Base-by-base conservation (phyloP, 92 coral and sea anemone species). In the Siderastrea siderea region DNA sequence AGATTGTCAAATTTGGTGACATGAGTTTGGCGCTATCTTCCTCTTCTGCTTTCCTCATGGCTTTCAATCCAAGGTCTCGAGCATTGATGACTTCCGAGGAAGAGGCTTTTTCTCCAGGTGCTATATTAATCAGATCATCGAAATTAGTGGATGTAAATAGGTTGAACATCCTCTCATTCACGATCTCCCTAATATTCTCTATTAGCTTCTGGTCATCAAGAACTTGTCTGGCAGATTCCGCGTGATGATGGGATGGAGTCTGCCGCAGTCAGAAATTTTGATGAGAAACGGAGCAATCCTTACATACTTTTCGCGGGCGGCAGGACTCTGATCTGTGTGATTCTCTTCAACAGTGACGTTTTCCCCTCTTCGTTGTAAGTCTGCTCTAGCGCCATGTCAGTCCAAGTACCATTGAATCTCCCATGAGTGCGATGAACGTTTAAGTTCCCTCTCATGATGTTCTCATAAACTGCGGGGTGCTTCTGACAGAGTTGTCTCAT, bases 11-110 rank as follows among this genome's bases (percentile, higher is more conserved):
- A 4, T 44, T 83, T 15, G 87, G 87, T 3, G 87, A 71, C 44
- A 83, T 49, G 62, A 82, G 71, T 52, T 71, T 82, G 52, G 17
- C 46, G 85, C 85, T 80, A 48, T 49, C 45, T 14, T 80, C 75
- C 60, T 68, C 83, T 68, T 81, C 77, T 52, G 77, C 75, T 66
- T 80, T 80, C 85, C 61, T 64, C 87, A 83, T 71, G 57, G 61
- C 76, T 68, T 83, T 69, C 45, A 66, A n/a, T 55, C 81, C 82
- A 84, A 84, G 88, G 49, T 84, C 61, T 52, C 82, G 88, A 74
- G 82, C 88, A 61, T 49, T 64, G 50, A 84, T 84, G 46, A 84
- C 72, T 13, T 75, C 81, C 10, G 69, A 5, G 6, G 75, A 73
- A 58, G 16, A 82, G 68, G 81, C 71, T 73, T 73, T 73, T 55